phyloP scores from a whole-genome alignment of 2,113 vertebrate species.

The Zeus faber region DNA sequence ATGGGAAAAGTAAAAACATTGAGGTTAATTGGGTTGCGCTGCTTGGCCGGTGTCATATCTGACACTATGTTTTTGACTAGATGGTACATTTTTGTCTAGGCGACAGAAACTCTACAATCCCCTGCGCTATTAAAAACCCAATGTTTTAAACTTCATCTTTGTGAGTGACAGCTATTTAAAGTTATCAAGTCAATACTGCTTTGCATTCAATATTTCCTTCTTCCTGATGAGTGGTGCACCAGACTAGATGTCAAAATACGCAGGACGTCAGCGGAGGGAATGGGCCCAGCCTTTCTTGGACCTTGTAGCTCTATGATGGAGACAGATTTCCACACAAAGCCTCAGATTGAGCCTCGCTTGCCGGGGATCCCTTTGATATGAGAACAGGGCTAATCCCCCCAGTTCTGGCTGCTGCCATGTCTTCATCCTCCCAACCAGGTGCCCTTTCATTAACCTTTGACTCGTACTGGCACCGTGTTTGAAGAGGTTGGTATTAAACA shows the following conservation, averaged over 20 bases:
- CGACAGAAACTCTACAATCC: too few species aligned
- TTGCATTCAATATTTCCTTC: neutral
- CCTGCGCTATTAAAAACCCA: too few species aligned
- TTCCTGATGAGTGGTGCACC: neutral
- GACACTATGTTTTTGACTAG: neutral
- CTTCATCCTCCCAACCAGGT: constrained; percentile 77
- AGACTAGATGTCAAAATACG: constrained; percentile 11
- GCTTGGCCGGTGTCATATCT: neutral
- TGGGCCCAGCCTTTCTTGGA: constrained; percentile 34
- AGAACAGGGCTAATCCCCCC: constrained; percentile 75
- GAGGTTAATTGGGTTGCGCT: constrained; percentile 4
- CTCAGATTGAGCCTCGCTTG: constrained; percentile 63
- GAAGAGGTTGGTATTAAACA: constrained; percentile 73
- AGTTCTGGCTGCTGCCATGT: constrained; percentile 69
- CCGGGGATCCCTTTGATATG: constrained; percentile 77
- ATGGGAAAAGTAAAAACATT: constrained; percentile 14
- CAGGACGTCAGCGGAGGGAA: neutral
- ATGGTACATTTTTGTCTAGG: too few species aligned
- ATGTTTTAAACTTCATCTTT: too few species aligned
- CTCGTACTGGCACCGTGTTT: constrained; percentile 70
- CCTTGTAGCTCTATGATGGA: constrained; percentile 52
- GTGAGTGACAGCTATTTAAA: too few species aligned
- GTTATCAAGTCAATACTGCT: neutral
- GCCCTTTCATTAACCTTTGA: constrained; percentile 83
- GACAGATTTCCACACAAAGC: constrained; percentile 71